Evolutionary conservation across 2,888 invertebrate genomes (phyloP).

Genomic region (Ryuthela nishihirai): DNA sequence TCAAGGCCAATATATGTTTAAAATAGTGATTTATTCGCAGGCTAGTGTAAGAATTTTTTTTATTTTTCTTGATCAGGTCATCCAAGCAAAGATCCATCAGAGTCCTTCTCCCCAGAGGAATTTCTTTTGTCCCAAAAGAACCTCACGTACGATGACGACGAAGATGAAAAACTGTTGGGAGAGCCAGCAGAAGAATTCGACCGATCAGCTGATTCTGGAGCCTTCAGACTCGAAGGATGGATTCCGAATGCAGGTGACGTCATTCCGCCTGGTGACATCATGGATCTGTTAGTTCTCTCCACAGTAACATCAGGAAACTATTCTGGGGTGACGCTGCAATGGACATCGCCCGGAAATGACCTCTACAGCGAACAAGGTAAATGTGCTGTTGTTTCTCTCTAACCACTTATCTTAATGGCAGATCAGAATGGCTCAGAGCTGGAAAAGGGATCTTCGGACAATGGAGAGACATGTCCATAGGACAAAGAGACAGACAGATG

Average conservation of each 20-base stretch:
- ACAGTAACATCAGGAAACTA: conserved; percentile 14
- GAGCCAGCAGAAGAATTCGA: conserved; percentile 37
- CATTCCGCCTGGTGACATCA: conserved; percentile 43
- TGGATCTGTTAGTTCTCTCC: conserved; percentile 40
- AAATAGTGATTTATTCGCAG: no score
- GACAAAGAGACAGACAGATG: no score
- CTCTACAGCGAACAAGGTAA: conserved; percentile 25
- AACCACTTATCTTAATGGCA: not conserved
- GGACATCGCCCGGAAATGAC: conserved; percentile 45
- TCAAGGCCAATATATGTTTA: no score
- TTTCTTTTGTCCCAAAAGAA: conserved; percentile 16
- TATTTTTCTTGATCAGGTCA: no score
- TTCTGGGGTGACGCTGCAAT: conserved; percentile 38
- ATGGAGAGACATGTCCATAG: no score
- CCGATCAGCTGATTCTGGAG: conserved; percentile 41
- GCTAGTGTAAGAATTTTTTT: no score
- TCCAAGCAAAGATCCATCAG: no score
- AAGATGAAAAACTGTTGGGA: conserved; percentile 2
- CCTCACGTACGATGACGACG: conserved; percentile 1
- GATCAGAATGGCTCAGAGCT: not conserved
- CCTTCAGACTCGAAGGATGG: conserved; percentile 39
- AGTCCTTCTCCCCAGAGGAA: conserved; percentile 13
- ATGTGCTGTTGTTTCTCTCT: not conserved
- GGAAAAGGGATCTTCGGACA: no score
- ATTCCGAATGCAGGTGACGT: conserved; percentile 32